phyloP scores from a whole-genome alignment of 2,888 invertebrate genomes.

The Allygus modestus region DNA sequence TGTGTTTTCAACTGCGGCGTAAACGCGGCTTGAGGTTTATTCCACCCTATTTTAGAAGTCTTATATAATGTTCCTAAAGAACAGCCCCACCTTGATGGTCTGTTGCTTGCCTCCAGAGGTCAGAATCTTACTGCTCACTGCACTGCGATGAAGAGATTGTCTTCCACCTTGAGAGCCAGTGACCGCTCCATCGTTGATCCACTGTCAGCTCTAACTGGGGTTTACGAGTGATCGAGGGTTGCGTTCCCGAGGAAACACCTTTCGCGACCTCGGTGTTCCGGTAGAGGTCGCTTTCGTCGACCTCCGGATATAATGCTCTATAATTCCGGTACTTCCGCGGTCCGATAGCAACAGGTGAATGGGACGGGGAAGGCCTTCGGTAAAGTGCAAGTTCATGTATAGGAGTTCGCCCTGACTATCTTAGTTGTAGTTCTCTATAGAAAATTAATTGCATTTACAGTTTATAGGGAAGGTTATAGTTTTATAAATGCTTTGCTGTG shows the following conservation, averaged over 20 bases:
- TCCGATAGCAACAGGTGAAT: not conserved
- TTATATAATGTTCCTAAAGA: not conserved
- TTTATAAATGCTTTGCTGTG: not conserved
- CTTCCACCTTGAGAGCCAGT: not conserved
- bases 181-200: not conserved
- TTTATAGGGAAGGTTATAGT: not conserved
- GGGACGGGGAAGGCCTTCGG: constrained; percentile 1
- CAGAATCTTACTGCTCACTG: too few relatives aligned
- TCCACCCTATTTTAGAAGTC: too few relatives aligned
- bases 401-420: constrained; percentile 7
- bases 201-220: not conserved
- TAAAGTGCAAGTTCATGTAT: constrained; percentile 36
- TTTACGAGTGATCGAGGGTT: not conserved
- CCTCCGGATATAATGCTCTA: constrained; percentile 35
- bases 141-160: not conserved
- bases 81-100: not conserved
- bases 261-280: constrained; percentile 3
- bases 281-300: constrained; percentile 28
- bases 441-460: not conserved
- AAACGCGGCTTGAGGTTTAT: too few relatives aligned
- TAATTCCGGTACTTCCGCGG: constrained; percentile 34
- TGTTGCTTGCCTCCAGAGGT: not conserved
- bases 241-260: constrained; percentile 11
- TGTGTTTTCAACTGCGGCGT: too few relatives aligned
- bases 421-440: not conserved